Percentiles rank a stretch among this genome's conserved stretches.
phyloP scores from a whole-genome alignment of 53 echinoderm and acorn worm species.

The Zoroaster sp. region DNA sequence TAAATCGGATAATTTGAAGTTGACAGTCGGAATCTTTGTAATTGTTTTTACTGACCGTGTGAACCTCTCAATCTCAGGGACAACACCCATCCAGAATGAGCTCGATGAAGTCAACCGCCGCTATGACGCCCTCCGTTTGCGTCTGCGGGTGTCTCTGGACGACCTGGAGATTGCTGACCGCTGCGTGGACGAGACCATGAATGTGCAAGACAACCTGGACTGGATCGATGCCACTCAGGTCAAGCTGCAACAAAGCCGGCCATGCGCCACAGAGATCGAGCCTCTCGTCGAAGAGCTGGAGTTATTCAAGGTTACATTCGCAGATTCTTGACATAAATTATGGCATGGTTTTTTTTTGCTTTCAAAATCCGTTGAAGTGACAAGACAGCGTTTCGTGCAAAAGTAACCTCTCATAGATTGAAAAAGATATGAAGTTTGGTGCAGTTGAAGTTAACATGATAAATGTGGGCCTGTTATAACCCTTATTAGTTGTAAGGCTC shows the following conservation, averaged over 20 bases:
- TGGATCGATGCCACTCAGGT: constrained; percentile 73
- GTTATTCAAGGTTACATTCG: constrained; percentile 74
- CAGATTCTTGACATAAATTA: not conserved
- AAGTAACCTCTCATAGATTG: too few relatives aligned
- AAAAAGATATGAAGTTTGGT: too few relatives aligned
- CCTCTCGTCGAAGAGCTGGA: constrained; percentile 81
- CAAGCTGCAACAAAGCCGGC: constrained; percentile 77
- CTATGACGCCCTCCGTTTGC: constrained; percentile 78
- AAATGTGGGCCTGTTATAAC: too few relatives aligned
- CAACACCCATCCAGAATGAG: constrained; percentile 76
- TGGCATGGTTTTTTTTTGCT: not conserved
- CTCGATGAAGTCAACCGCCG: constrained; percentile 83
- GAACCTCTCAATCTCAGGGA: constrained; percentile 35
- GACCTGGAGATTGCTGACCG: constrained; percentile 88
- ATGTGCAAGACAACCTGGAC: constrained; percentile 68
- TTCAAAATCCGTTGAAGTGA: too few relatives aligned
- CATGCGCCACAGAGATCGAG: constrained; percentile 73
- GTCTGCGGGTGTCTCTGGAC: constrained; percentile 71
- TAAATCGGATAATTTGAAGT: too few relatives aligned
- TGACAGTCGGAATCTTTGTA: too few relatives aligned
- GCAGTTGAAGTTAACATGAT: too few relatives aligned
- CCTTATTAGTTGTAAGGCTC: too few relatives aligned
- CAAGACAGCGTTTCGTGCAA: too few relatives aligned
- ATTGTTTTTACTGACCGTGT: too few relatives aligned
- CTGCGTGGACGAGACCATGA: constrained; percentile 84